phyloP scores from a whole-genome alignment of 2,797 vertebrate species.

The Helicolenus hilgendorfi region DNA sequence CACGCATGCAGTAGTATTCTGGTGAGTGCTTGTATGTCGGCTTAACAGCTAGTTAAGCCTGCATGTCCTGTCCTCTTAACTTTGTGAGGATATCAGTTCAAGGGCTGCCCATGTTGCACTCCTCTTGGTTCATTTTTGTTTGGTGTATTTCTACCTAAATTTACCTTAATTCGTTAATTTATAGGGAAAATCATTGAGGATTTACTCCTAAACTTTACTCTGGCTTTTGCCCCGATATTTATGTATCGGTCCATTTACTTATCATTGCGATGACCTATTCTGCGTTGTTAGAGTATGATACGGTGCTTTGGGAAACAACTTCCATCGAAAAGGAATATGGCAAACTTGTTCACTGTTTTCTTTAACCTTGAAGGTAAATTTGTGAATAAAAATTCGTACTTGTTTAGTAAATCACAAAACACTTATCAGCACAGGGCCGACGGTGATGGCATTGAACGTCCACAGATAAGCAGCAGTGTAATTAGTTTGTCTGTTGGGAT shows the following conservation, averaged over 20 bases:
- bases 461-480: not conserved
- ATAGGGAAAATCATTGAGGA: not conserved
- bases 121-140: not conserved
- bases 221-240: not conserved
- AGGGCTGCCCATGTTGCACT: not conserved
- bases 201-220: not conserved
- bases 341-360: not conserved
- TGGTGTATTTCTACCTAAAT: not conserved
- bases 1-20: not conserved
- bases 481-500: not conserved
- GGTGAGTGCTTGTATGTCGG: slow-evolving; percentile 12
- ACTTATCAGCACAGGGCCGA: not conserved
- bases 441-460: not conserved
- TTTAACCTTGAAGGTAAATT: not conserved
- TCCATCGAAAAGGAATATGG: not conserved
- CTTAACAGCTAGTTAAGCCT: slow-evolving; percentile 23
- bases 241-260: not conserved
- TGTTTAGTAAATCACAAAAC: not conserved
- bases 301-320: not conserved
- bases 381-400: not conserved
- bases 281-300: not conserved
- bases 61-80: not conserved
- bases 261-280: not conserved
- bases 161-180: not conserved
- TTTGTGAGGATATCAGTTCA: not conserved